phyloP scores from a whole-genome alignment of 2,113 vertebrate genomes.

The Pungitius pungitius region DNA sequence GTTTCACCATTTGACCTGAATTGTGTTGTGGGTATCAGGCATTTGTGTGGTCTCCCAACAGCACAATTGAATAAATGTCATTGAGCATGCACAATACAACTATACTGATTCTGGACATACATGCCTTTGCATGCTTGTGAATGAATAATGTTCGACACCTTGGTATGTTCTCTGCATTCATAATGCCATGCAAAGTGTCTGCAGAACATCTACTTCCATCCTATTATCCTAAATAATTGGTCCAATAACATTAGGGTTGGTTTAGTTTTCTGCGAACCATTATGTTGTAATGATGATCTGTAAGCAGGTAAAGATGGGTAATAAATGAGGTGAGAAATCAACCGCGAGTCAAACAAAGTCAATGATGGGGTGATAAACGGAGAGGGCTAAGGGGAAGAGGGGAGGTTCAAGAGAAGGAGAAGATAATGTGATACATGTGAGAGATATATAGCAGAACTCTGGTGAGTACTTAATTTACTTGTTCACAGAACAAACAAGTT shows the following conservation, averaged over 20 bases:
- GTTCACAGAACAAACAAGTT: constrained; percentile 22
- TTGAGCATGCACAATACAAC: constrained; percentile 24
- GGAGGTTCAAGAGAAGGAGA: neutral
- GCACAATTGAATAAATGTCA: constrained; percentile 22
- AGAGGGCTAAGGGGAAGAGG: constrained; percentile 1
- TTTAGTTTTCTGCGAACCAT: constrained; percentile 60
- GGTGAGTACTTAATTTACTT: neutral
- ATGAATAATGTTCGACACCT: constrained; percentile 19
- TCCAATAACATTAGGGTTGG: constrained; percentile 55
- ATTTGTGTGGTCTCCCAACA: neutral
- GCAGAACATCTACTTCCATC: constrained; percentile 61
- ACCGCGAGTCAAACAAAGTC: constrained; percentile 59
- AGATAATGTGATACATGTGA: neutral
- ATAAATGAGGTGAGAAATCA: constrained; percentile 51
- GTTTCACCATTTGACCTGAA: neutral
- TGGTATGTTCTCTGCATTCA: constrained; percentile 37
- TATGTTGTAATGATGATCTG: constrained; percentile 58
- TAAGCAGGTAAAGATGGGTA: constrained; percentile 62
- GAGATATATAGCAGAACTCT: neutral
- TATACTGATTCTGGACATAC: constrained; percentile 20
- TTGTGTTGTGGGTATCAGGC: neutral
- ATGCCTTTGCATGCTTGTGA: neutral
- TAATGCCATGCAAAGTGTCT: constrained; percentile 55
- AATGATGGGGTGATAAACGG: constrained; percentile 45
- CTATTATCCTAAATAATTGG: constrained; percentile 72